These are phyloP conservation scores for Drosophila borborema DNA, from an alignment of 2,888 invertebrate genomes.

Conservation along the genomic window DNA sequence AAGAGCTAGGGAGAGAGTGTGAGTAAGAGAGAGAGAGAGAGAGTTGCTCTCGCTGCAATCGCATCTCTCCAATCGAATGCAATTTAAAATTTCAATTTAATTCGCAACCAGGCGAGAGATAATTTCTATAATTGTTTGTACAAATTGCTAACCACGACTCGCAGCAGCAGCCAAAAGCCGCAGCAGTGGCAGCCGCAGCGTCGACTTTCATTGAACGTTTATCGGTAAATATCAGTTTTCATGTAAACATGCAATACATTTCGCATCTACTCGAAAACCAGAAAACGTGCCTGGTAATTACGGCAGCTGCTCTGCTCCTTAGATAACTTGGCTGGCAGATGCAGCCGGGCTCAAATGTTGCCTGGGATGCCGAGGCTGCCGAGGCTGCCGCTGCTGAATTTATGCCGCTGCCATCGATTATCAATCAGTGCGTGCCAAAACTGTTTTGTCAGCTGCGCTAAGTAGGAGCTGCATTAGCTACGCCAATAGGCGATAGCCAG, in stretches of 20 bases:
- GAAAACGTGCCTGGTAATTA: constrained; percentile 66
- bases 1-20: constrained; percentile 24
- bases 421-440: constrained; percentile 81
- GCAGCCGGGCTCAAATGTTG: constrained; percentile 2
- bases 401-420: constrained; percentile 64
- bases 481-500: constrained; percentile 36
- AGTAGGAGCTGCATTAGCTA: constrained; percentile 73
- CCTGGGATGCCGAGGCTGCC: constrained; percentile 7
- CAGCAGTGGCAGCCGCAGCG: constrained; percentile 35
- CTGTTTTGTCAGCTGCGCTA: constrained; percentile 77
- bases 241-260: constrained; percentile 82
- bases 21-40: neutral
- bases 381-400: constrained; percentile 16
- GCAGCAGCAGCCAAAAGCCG: constrained; percentile 32
- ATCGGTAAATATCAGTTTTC: constrained; percentile 79
- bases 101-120: constrained; percentile 76
- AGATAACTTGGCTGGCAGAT: constrained; percentile 33
- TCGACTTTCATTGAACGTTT: constrained; percentile 80
- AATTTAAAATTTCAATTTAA: constrained; percentile 81
- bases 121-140: constrained; percentile 81
- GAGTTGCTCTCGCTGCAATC: constrained; percentile 47
- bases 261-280: constrained; percentile 59
- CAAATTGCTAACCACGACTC: constrained; percentile 77
- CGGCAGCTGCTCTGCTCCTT: constrained; percentile 64
- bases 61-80: constrained; percentile 67